A percentile compares a stretch with the other conserved stretches of the same genome.
Conservation (phyloP, 2,797 vertebrate species). For the Cottoperca gobio region DNA sequence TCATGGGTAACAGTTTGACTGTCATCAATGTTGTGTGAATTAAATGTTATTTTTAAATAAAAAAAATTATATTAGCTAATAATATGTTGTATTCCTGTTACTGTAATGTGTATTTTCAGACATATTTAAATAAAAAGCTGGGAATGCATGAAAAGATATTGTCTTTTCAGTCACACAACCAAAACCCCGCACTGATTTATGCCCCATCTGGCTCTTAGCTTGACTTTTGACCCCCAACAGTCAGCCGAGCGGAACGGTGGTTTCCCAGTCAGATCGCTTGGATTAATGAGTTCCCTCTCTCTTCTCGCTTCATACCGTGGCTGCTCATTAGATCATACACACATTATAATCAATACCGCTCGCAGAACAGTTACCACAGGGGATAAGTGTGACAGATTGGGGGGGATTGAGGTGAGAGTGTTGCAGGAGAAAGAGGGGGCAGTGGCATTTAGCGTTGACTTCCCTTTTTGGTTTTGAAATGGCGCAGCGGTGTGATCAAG, state of each 20-base stretch:
- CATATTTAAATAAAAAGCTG: no score
- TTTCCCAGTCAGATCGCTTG: constrained; percentile 46
- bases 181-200: constrained; percentile 25
- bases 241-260: constrained; percentile 46
- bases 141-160: constrained; percentile 1
- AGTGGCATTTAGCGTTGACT: constrained; percentile 18
- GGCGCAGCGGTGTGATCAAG: constrained; percentile 27
- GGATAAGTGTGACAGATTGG: constrained; percentile 59
- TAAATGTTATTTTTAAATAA: no score
- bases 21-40: no score
- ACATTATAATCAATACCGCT: constrained; percentile 59
- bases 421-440: background rate
- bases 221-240: constrained; percentile 69
- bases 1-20: no score
- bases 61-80: no score
- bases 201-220: constrained; percentile 69
- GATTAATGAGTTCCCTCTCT: constrained; percentile 65
- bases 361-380: constrained; percentile 42
- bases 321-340: constrained; percentile 36
- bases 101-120: no score
- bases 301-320: constrained; percentile 18
- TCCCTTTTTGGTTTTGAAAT: constrained; percentile 10
- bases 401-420: constrained; percentile 35
- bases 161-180: constrained; percentile 1
- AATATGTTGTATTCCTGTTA: no score